These are phyloP conservation scores for Mycteria americana DNA, from an alignment of 2,797 vertebrate species.

Conservation along the genomic window DNA sequence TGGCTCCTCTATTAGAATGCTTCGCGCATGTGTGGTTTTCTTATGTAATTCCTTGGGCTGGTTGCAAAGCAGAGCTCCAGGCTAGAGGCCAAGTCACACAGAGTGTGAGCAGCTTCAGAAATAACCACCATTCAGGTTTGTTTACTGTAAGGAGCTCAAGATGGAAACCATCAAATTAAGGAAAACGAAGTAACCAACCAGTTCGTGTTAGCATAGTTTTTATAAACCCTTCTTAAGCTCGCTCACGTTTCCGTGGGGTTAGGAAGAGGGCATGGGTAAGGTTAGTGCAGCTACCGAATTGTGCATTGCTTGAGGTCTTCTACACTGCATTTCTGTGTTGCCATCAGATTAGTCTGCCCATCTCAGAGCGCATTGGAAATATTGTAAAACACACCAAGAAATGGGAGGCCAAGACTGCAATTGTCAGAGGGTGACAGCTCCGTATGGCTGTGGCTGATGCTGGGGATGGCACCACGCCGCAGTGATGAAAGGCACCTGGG, in stretches of 20 bases:
- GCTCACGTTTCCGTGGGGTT: accelerated
- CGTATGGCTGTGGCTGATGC: accelerated
- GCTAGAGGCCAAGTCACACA: conserved; percentile 21
- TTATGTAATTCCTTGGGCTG: conserved; percentile 22
- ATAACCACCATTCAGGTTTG: conserved; percentile 59
- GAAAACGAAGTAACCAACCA: neutral
- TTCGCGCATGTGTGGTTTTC: neutral
- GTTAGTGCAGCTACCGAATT: neutral
- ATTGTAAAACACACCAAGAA: neutral
- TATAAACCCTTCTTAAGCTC: neutral
- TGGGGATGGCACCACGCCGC: accelerated
- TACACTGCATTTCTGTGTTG: neutral
- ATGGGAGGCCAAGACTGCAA: neutral
- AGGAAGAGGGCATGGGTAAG: accelerated
- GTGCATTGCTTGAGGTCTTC: neutral
- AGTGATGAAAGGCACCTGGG: no score
- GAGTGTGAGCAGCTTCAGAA: conserved; percentile 48
- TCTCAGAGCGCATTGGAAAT: neutral
- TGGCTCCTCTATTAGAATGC: neutral
- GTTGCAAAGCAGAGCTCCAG: conserved; percentile 22
- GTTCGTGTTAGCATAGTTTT: neutral
- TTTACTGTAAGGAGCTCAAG: neutral
- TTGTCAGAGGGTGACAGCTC: neutral
- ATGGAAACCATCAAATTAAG: conserved; percentile 43
- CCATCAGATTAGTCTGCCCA: neutral